phyloP scores from a whole-genome alignment of 2,888 invertebrate genomes.

The Trissolcus japonicus region DNA sequence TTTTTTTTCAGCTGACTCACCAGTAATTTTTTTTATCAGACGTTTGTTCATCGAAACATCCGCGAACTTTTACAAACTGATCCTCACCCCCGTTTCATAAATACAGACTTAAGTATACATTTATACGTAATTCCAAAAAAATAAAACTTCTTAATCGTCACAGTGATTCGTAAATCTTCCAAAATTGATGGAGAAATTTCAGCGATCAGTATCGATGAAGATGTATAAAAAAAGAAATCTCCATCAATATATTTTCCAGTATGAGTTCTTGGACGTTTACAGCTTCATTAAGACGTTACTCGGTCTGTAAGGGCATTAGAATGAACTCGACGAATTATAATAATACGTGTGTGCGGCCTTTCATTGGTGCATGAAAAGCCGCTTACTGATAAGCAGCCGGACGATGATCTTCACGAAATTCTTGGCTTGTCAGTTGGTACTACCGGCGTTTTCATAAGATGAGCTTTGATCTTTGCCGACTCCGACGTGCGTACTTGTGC shows the following conservation, averaged over 20 bases:
- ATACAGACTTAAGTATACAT: no score
- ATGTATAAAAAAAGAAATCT: slow-evolving; percentile 34
- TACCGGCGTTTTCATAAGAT: slow-evolving; percentile 71
- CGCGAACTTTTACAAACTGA: slow-evolving; percentile 12
- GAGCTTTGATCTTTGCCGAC: slow-evolving; percentile 73
- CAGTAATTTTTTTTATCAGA: not conserved
- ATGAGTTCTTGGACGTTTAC: slow-evolving; percentile 46
- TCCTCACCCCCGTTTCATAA: no score
- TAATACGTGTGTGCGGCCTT: slow-evolving; percentile 42
- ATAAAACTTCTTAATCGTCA: no score
- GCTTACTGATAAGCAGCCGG: slow-evolving; percentile 71
- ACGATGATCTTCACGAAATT: slow-evolving; percentile 74
- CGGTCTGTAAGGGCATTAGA: slow-evolving; percentile 47
- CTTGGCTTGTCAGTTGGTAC: slow-evolving; percentile 74
- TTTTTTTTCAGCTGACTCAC: no score
- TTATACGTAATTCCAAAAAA: no score
- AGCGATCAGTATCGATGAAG: slow-evolving; percentile 35
- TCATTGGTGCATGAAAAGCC: slow-evolving; percentile 58
- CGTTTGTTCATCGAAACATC: slow-evolving; percentile 39
- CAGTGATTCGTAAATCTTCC: not conserved
- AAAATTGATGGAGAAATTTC: not conserved
- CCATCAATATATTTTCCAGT: slow-evolving; percentile 14
- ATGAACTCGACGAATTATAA: slow-evolving; percentile 31
- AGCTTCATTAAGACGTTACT: slow-evolving; percentile 46
- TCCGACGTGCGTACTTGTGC: slow-evolving; percentile 68